These are phyloP conservation scores for Rhinogobius similis DNA, from an alignment of 2,113 vertebrate species.

Conservation along the genomic window DNA sequence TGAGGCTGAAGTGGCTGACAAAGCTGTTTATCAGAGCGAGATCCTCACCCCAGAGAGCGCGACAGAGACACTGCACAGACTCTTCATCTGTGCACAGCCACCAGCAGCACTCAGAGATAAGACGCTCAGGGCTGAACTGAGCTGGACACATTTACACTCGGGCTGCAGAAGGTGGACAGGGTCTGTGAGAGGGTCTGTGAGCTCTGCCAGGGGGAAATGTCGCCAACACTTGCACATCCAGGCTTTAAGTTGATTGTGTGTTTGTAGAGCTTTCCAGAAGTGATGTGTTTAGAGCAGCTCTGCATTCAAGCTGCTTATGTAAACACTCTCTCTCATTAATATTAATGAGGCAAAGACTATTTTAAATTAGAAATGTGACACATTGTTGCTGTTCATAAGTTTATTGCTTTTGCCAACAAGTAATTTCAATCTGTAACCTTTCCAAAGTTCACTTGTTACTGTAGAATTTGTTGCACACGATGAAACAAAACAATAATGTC, in stretches of 20 bases:
- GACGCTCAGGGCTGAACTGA: conserved; percentile 9
- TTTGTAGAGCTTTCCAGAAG: no score
- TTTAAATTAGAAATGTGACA: no score
- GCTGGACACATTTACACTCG: conserved; percentile 36
- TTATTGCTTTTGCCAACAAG: no score
- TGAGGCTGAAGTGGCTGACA: conserved; percentile 29
- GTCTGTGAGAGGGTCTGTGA: not conserved
- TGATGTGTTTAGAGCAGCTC: no score
- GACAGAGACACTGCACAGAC: conserved; percentile 62
- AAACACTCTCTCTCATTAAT: no score
- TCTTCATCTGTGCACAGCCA: conserved; percentile 64
- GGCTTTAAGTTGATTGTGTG: not conserved
- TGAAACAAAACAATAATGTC: no score
- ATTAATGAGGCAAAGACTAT: no score
- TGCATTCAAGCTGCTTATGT: no score
- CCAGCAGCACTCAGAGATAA: conserved; percentile 60
- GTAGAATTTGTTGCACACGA: no score
- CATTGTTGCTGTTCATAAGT: no score
- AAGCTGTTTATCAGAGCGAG: conserved; percentile 47
- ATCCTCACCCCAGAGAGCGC: conserved; percentile 25
- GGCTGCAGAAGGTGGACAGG: not conserved
- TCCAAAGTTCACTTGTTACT: no score
- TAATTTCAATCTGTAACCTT: no score
- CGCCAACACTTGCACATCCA: conserved; percentile 6
- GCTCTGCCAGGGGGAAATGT: conserved; percentile 9